Evolutionary conservation across 2,113 vertebrate genomes (phyloP).

Genomic region (Phaethornis superciliosus): DNA sequence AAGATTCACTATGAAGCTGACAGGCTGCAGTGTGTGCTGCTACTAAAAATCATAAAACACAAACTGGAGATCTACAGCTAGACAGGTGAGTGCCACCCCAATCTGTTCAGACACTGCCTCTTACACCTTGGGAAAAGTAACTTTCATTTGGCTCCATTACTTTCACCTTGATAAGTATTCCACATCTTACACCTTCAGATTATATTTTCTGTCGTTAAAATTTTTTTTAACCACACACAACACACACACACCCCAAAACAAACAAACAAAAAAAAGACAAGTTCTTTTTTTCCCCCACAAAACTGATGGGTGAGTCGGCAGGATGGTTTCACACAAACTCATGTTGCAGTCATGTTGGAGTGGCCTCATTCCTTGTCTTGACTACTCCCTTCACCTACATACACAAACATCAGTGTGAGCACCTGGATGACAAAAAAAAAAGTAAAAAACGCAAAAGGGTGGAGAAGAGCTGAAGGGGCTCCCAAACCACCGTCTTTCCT

Average conservation of each 20-base stretch:
- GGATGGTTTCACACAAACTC: not conserved
- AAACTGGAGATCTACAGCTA: not conserved
- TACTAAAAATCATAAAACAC: not conserved
- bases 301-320: accelerated
- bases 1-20: not conserved
- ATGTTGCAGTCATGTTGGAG: accelerated
- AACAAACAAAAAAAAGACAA: no score
- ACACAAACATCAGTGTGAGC: not conserved
- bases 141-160: no score
- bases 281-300: not conserved
- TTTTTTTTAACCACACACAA: not conserved
- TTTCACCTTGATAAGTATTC: not conserved
- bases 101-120: accelerated
- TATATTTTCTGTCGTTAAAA: not conserved
- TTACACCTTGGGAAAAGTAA: not conserved
- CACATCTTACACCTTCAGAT: not conserved
- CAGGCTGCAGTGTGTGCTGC: not conserved
- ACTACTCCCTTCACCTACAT: no score
- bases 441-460: not conserved
- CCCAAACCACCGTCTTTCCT: not conserved
- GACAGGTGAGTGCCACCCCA: not conserved
- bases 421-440: not conserved
- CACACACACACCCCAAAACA: not conserved
- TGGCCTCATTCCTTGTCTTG: not conserved
- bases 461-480: not conserved